Base-by-base conservation (phyloP, 1,140 invertebrate genomes). In the Caerostris extrusa region DNA sequence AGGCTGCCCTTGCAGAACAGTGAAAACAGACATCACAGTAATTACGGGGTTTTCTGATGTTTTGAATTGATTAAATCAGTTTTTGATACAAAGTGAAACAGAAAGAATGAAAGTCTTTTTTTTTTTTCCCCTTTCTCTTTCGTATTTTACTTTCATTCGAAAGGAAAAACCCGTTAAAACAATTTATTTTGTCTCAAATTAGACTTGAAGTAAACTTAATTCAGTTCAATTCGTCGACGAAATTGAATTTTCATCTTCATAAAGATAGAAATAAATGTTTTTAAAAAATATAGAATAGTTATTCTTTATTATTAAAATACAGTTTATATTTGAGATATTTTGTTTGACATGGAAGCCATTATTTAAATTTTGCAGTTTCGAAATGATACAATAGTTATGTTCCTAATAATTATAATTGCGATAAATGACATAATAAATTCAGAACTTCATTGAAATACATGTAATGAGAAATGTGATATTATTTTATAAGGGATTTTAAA, bases 1-100 rank as follows among this genome's bases (percentile, higher is more conserved):
- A 69, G 67, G 64, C 50, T 77, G 88, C 88, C 88, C 67, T 90
- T 71, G 64, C 61, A 71, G 88, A 90, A 90, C 64, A 90, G 61
- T 7, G 88, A 69, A 90, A 90, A 90, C 55, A 69, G 34, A 71
- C 88, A n/a, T n/a, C 34, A 34, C 34, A 56, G 61, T 64, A 77
- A 77, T 77, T 77, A 50, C 71, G n/a, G 14, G 61, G 12, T 67
- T 67, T 77, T 53, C 71, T 77, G 5, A 77, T 53, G 34, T 12
- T 12, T 77, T 12, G 14, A 12, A 5, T 50, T 50, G 34, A 12
- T 77, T 77, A 10, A 10, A 50, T 77, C n/a, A 12, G 7, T 67
- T 7, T 83, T 19, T 19, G 55, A 83, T 57, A 17, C 56, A 58
- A 3, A n/a, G 14, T 50, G 56, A 14, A 83, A 83, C n/a, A 83